phyloP scores from a whole-genome alignment of 1,140 invertebrate species.

The Lordiphosa collinella region DNA sequence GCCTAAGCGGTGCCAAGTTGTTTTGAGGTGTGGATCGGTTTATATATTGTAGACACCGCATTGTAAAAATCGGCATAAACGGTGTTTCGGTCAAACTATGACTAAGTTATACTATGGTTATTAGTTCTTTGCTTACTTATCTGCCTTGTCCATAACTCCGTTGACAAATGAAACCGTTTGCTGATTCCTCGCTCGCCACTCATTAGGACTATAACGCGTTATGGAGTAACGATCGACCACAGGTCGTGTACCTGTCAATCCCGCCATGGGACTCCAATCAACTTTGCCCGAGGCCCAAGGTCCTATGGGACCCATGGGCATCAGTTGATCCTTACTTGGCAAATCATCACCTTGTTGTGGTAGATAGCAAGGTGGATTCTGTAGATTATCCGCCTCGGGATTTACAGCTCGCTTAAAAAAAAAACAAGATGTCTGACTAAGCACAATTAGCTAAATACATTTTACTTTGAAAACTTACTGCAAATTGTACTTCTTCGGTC shows the following conservation, averaged over 20 bases:
- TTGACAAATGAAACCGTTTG: slow-evolving; percentile 81
- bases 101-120: too few relatives aligned
- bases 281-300: slow-evolving; percentile 86
- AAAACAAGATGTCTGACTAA: background rate
- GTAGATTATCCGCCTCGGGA: slow-evolving; percentile 59
- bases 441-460: background rate
- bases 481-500: slow-evolving; percentile 42
- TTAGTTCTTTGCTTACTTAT: slow-evolving; percentile 43
- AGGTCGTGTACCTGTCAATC: slow-evolving; percentile 85
- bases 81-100: too few relatives aligned
- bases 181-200: slow-evolving; percentile 85
- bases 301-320: slow-evolving; percentile 80
- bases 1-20: too few relatives aligned
- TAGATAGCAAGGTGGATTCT: slow-evolving; percentile 80
- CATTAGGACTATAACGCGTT: slow-evolving; percentile 84
- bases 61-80: too few relatives aligned
- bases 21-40: too few relatives aligned
- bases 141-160: slow-evolving; percentile 78
- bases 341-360: slow-evolving; percentile 81
- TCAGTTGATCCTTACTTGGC: slow-evolving; percentile 74
- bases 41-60: too few relatives aligned
- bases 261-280: slow-evolving; percentile 85
- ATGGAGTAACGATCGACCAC: slow-evolving; percentile 87
- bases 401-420: slow-evolving; percentile 45
- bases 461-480: slow-evolving; percentile 28